Conservation (phyloP, 2,888 invertebrate genomes). For the Leptopilina myrica region DNA sequence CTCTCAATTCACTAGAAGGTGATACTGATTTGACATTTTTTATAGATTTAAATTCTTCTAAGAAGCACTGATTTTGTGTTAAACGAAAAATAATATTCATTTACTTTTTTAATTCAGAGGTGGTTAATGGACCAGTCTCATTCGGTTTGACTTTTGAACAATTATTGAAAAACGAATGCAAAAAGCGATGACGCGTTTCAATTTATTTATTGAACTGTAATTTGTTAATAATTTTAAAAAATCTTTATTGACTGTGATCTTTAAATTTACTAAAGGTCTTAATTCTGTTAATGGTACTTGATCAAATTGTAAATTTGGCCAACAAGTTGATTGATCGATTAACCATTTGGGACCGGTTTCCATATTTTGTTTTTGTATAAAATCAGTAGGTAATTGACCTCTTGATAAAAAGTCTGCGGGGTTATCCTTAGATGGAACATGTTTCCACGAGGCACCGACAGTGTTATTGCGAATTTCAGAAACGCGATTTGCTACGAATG, state of each 20-base stretch:
- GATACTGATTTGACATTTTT: not conserved
- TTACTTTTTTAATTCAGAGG: slow-evolving; percentile 41
- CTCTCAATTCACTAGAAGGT: not conserved
- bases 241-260: not conserved
- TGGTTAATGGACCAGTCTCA: not conserved
- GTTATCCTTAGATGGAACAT: slow-evolving; percentile 51
- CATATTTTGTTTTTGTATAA: slow-evolving; percentile 47
- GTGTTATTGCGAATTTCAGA: slow-evolving; percentile 53
- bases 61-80: slow-evolving; percentile 39
- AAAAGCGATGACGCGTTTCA: slow-evolving; percentile 24
- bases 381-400: slow-evolving; percentile 47
- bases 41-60: slow-evolving; percentile 27
- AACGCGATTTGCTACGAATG: slow-evolving; percentile 39
- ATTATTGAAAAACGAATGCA: not conserved
- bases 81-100: slow-evolving; percentile 31
- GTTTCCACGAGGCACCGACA: slow-evolving; percentile 46
- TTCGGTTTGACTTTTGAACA: not conserved
- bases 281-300: not conserved
- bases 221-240: not conserved
- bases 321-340: not conserved
- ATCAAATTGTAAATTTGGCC: slow-evolving; percentile 9
- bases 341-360: slow-evolving; percentile 53
- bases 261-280: not conserved
- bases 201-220: slow-evolving; percentile 2
- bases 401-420: slow-evolving; percentile 55